These are phyloP conservation scores for Boloria selene DNA, from an alignment of 2,888 invertebrate genomes.

Conservation along the genomic window DNA sequence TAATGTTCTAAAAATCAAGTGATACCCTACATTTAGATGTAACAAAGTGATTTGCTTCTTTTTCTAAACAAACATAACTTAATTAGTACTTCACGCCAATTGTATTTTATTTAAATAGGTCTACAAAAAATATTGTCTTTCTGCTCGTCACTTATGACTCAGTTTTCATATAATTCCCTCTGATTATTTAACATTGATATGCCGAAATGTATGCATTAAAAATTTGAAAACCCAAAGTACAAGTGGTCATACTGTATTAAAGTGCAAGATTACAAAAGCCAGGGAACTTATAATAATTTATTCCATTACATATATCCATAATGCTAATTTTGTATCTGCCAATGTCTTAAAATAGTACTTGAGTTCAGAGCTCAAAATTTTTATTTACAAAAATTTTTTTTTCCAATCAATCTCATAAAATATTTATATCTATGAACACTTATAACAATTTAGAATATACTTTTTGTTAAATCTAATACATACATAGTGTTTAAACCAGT, in stretches of 20 bases:
- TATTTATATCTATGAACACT: conserved; percentile 76
- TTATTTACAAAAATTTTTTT: conserved; percentile 43
- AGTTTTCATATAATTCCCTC: conserved; percentile 29
- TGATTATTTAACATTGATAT: conserved; percentile 49
- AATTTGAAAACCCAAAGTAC: conserved; percentile 10
- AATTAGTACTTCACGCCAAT: conserved; percentile 6
- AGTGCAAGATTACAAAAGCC: conserved; percentile 31
- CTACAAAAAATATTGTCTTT: conserved; percentile 61
- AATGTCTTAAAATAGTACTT: conserved; percentile 44
- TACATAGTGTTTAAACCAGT: conserved; percentile 23
- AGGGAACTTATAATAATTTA: conserved; percentile 10
- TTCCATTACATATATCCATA: conserved; percentile 11
- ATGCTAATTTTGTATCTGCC: conserved; percentile 29
- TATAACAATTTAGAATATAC: conserved; percentile 80
- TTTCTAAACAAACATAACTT: conserved; percentile 13
- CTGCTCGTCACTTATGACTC: conserved; percentile 45
- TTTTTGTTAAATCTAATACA: conserved; percentile 52
- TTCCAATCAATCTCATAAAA: conserved; percentile 62
- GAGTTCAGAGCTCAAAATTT: conserved; percentile 49
- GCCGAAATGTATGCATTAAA: conserved; percentile 42
- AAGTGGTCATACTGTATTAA: conserved; percentile 4
- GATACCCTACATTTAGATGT: conserved; percentile 20
- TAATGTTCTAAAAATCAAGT: conserved; percentile 31
- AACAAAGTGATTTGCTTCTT: conserved; percentile 28
- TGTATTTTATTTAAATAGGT: conserved; percentile 27